Percentiles rank a stretch among this genome's conserved stretches.
Conservation (phyloP, 2,113 vertebrate species). For the Phylloscopus whistleri region DNA sequence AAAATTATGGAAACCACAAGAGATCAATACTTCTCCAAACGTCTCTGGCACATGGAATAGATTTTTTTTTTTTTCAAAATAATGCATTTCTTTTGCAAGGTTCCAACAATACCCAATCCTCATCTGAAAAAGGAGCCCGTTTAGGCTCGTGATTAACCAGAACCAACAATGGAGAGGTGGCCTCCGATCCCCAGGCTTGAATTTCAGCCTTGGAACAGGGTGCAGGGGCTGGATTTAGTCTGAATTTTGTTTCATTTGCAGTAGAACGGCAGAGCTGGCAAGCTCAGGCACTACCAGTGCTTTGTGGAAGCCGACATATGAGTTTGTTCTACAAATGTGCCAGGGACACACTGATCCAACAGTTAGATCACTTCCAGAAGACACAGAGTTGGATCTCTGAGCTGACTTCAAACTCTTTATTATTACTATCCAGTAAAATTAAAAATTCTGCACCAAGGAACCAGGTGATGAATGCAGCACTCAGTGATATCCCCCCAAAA, state of each 20-base stretch:
- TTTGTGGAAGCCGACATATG: conserved; percentile 50
- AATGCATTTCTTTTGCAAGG: background rate
- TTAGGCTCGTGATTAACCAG: background rate
- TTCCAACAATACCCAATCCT: background rate
- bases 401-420: conserved; percentile 12
- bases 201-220: conserved; percentile 9
- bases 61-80: background rate
- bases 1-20: conserved; percentile 24
- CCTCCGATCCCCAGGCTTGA: background rate
- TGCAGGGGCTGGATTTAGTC: conserved; percentile 2
- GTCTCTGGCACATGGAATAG: background rate
- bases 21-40: background rate
- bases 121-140: background rate
- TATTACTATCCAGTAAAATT: background rate
- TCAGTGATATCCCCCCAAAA: background rate
- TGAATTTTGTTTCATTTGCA: conserved; percentile 43
- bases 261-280: conserved; percentile 49
- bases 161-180: background rate
- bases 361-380: conserved; percentile 60
- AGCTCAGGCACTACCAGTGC: conserved; percentile 46
- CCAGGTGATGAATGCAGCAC: background rate
- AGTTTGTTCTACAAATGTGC: conserved; percentile 65
- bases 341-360: conserved; percentile 64
- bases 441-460: background rate
- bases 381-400: conserved; percentile 18